Percentiles rank a stretch among this genome's conserved stretches.
Evolutionary conservation across 2,888 invertebrate species (phyloP).

Genomic region (Blomia tropicalis): DNA sequence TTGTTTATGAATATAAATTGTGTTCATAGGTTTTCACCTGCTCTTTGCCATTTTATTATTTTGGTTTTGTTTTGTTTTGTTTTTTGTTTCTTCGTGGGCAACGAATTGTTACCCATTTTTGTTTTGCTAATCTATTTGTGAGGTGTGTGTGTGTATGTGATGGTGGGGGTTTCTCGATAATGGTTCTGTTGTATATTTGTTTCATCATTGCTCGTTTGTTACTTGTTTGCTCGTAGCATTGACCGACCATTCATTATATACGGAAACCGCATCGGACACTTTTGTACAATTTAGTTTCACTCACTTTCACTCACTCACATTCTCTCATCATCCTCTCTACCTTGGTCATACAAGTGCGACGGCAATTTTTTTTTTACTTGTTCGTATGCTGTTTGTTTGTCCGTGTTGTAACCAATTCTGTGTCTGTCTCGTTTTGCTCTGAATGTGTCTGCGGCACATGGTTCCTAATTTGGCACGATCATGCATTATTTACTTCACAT

Average conservation of each 20-base stretch:
- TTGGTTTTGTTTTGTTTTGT: neutral
- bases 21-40: neutral
- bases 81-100: slow-evolving; percentile 2
- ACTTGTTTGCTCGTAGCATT: no score
- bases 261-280: no score
- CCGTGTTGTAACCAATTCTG: neutral
- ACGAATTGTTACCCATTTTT: neutral
- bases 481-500: neutral
- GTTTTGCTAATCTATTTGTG: neutral
- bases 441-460: neutral
- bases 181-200: no score
- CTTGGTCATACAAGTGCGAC: no score
- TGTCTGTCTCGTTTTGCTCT: neutral
- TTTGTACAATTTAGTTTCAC: no score
- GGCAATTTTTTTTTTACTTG: no score
- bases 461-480: neutral
- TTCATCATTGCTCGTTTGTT: no score
- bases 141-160: neutral
- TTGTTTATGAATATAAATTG: slow-evolving; percentile 8
- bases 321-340: no score
- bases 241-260: no score
- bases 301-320: no score
- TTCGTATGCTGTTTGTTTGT: no score
- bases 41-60: neutral
- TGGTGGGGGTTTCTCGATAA: no score